phyloP scores from a whole-genome alignment of 2,888 invertebrate genomes.

The Papilio protenor region DNA sequence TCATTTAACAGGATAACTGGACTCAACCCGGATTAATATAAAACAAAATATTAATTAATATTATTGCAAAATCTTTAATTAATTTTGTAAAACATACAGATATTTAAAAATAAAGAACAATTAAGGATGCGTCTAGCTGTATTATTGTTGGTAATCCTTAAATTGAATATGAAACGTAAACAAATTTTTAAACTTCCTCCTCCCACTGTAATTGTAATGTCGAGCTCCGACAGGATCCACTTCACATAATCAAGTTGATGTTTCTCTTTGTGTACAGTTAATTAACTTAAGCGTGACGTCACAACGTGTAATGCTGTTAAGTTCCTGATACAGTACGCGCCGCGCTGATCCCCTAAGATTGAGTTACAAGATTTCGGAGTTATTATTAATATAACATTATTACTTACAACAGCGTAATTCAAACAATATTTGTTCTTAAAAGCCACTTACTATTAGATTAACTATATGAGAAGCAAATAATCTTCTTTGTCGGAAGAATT shows the following conservation, averaged over 20 bases:
- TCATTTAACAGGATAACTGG: neutral
- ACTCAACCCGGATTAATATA: neutral
- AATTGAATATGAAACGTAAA: neutral
- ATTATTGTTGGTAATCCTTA: no score
- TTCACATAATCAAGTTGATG: slow-evolving; percentile 29
- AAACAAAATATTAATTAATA: neutral
- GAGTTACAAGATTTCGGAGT: neutral
- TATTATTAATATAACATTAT: slow-evolving; percentile 11
- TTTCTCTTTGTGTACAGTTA: slow-evolving; percentile 26
- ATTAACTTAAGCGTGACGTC: slow-evolving; percentile 12
- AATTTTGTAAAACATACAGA: neutral
- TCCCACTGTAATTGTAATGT: neutral
- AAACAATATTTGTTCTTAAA: neutral
- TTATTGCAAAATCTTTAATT: neutral
- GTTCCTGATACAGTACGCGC: neutral
- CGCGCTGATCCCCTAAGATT: neutral
- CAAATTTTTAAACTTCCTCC: neutral
- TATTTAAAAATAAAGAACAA: no score
- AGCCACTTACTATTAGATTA: neutral
- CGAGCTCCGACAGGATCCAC: neutral
- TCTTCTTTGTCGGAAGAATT: neutral
- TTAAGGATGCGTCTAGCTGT: no score
- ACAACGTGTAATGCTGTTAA: slow-evolving; percentile 11
- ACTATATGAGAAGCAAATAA: neutral
- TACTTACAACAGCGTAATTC: neutral